Percentiles rank a stretch among this genome's conserved stretches.
These are phyloP conservation scores for Triplophysa rosa DNA, from an alignment of 2,113 vertebrate genomes.

Conservation along the genomic window DNA sequence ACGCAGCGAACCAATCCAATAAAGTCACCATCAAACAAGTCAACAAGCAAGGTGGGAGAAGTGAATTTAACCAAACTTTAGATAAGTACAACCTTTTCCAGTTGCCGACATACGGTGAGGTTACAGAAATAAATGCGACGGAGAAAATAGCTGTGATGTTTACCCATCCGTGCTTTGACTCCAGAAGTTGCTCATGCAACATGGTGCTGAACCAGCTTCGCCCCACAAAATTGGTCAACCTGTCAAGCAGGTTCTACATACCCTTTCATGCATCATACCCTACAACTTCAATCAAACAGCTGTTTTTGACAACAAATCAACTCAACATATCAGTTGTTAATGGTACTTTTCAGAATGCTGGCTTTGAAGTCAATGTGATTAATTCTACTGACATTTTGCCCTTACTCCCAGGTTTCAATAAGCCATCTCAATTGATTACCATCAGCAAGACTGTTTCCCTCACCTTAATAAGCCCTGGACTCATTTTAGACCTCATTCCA, in stretches of 20 bases:
- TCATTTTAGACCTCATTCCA: conserved; percentile 43
- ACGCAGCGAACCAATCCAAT: background rate
- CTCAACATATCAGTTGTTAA: background rate
- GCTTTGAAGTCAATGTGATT: rapidly evolving
- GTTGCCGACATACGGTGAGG: background rate
- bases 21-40: background rate
- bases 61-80: rapidly evolving
- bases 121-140: rapidly evolving
- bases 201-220: conserved; percentile 57
- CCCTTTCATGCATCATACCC: conserved; percentile 36
- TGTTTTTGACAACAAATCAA: conserved; percentile 42
- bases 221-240: background rate
- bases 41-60: rapidly evolving
- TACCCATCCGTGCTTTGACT: conserved; percentile 59
- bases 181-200: conserved; percentile 56
- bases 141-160: conserved; percentile 59
- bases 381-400: background rate
- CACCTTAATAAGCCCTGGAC: conserved; percentile 55
- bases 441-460: conserved; percentile 56
- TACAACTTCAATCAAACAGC: rapidly evolving
- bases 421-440: background rate
- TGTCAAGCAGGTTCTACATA: conserved; percentile 42
- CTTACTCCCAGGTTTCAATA: background rate
- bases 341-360: rapidly evolving
- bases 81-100: conserved; percentile 6